Base-by-base conservation (phyloP, 2,888 invertebrate species). In the Agonopterix subpropinquella region DNA sequence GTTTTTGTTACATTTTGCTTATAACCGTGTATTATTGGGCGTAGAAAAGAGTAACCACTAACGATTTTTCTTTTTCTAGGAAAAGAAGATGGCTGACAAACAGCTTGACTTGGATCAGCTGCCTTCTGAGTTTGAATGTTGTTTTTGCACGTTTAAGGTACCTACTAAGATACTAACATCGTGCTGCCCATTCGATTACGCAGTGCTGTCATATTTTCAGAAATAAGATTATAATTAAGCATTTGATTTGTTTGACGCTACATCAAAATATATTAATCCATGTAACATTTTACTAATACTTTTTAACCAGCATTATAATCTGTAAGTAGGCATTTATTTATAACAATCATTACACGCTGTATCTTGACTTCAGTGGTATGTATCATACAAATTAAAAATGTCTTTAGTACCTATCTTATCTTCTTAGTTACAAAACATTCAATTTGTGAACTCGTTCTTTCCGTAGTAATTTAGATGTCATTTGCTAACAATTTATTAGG, bases 71-170 rank as follows among this genome's bases (percentile, higher is more conserved):
- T 85, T 77, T 81, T 89, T 89, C 76, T 89, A 91, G 90, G 91
- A 91, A 84, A 91, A 92, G 92, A 92, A 92, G 91, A 90, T 89
- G 81, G 91, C 90, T 87, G 91, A 91, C 78, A 91, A 91, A 89
- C 89, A 90, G 85, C 92, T 94, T 86, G 92, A 92, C 92, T 90
- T 93, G 89, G 95, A 95, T 91, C 96, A 96, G 91, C 92, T 95
- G 89, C 96, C 96, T 90, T 96, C 95, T 91, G 96, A 96, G 91
- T 95, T 96, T 92, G 96, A 96, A 92, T 96, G 96, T 94, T 96
- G 96, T 93, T 96, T 96, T 94, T 96, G 96, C 93, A 95, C 95
- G 89, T 93, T 95, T 86, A 96, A 96, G 96, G 96, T 96, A 94
- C n/a, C n/a, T n/a, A n/a, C 84, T 87, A 85, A 86, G 70, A 72